Percentiles rank a stretch among this genome's conserved stretches.
Evolutionary conservation across 1,140 invertebrate genomes (phyloP).

Genomic region (Saxidomus purpurata): DNA sequence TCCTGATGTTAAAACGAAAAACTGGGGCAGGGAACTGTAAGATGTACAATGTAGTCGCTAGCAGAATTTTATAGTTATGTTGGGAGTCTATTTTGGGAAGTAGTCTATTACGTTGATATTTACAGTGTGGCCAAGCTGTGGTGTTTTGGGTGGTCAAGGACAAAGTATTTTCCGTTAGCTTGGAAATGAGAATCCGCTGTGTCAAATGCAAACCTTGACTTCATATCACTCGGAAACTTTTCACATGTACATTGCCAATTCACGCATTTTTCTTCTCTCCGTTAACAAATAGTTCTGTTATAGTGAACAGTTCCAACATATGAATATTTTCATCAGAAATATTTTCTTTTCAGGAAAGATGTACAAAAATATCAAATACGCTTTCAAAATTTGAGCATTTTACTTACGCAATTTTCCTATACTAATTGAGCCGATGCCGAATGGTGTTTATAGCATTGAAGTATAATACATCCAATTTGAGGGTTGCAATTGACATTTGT

Average conservation of each 20-base stretch:
- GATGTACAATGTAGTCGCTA: no score
- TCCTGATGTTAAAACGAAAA: no score
- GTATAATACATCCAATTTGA: not conserved
- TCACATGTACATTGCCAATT: no score
- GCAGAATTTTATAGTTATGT: no score
- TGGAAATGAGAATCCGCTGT: not conserved
- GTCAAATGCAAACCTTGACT: conserved; percentile 15
- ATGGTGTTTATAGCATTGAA: not conserved
- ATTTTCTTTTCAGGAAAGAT: not conserved
- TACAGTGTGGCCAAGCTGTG: no score
- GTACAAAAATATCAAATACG: conserved; percentile 39
- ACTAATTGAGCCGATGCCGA: not conserved
- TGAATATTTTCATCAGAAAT: not conserved
- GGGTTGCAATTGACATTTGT: conserved; percentile 31
- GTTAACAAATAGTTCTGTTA: no score
- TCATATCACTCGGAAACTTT: no score
- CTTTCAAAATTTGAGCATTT: conserved; percentile 1
- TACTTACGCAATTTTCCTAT: no score
- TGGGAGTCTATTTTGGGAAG: no score
- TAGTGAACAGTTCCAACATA: not conserved
- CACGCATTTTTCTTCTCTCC: no score
- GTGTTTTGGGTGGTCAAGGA: not conserved
- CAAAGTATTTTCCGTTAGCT: not conserved
- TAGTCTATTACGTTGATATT: no score
- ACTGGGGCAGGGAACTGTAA: no score